A percentile compares a stretch with the other conserved stretches of the same genome.
These are phyloP conservation scores for Apamea sordens DNA, from an alignment of 2,888 invertebrate genomes.

Conservation along the genomic window DNA sequence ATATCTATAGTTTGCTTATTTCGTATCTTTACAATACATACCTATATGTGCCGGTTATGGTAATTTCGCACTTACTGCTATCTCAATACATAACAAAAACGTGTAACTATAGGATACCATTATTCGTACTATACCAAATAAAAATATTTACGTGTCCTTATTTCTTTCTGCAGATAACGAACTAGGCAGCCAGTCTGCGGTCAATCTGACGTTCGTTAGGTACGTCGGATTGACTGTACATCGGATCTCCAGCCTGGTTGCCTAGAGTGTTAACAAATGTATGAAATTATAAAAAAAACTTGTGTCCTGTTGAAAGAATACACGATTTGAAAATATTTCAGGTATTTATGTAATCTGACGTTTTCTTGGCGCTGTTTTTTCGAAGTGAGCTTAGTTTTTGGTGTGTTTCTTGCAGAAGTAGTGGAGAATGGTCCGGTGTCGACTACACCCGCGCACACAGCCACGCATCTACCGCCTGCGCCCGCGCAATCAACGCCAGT, in stretches of 20 bases:
- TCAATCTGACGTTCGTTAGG: slow-evolving; percentile 49
- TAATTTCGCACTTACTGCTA: slow-evolving; percentile 1
- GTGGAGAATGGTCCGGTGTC: slow-evolving; percentile 89
- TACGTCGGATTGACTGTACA: slow-evolving; percentile 52
- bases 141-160: slow-evolving; percentile 49
- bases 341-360: slow-evolving; percentile 54
- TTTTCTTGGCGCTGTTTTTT: slow-evolving; percentile 24
- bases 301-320: slow-evolving; percentile 50
- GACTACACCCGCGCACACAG: slow-evolving; percentile 77
- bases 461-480: slow-evolving; percentile 76
- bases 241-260: slow-evolving; percentile 53
- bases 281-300: slow-evolving; percentile 43
- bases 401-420: slow-evolving; percentile 82
- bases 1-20: slow-evolving; percentile 1
- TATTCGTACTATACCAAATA: slow-evolving; percentile 6
- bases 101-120: not conserved
- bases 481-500: slow-evolving; percentile 79
- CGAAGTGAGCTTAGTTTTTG: slow-evolving; percentile 9
- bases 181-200: slow-evolving; percentile 59
- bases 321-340: slow-evolving; percentile 49
- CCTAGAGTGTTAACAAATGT: slow-evolving; percentile 45
- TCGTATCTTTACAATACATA: not conserved
- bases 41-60: not conserved
- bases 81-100: slow-evolving; percentile 1
- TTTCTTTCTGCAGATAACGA: slow-evolving; percentile 57